Evolutionary conservation across 2,888 invertebrate species (phyloP), one percentile per base, ranked within the genome.

Genomic region (Strigamia crassipes): DNA sequence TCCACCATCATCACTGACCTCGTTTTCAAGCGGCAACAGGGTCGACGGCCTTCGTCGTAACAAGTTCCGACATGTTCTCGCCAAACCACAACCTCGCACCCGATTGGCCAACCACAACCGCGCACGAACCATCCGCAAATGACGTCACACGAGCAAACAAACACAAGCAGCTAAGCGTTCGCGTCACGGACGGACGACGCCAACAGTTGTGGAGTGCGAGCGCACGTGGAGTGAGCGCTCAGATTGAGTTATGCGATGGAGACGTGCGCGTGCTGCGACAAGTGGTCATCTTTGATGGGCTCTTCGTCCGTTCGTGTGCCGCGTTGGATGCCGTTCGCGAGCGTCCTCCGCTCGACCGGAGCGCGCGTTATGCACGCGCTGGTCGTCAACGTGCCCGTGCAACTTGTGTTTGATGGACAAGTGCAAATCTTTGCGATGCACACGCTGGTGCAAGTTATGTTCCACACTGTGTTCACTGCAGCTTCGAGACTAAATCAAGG

Each of bases 211-310:
- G 42, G 42, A 42, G 12, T 46, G 15, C 15, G 46, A 42, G 46
- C 56, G 56, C 73, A 73, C 73, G 73, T 73, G 73, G 31, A 73
- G 27, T 12, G 73, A 4, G 4, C 1, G 15, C 27, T 73, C 73
- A 73, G 73, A 31, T 73, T 73, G 73, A 73, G 73, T 73, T 23
- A 73, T 73, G 73, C 27, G 73, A 73, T 73, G 73, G 73, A 73
- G 73, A 27, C 73, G 73, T 73, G 73, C 73, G 31, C 73, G 73
- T 73, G 27, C 12, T 31, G 27, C 31, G 27, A 73, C 23, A 73
- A 73, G 73, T 73, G 73, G 73, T 73, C 73, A 12, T 15, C 46
- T 15, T 21, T 56, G 56, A 18, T 73, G 10, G 27, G 27, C 27
- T 73, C 73, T 73, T 73, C 73, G 73, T 73, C 73, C 27, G 73